Conservation (phyloP, 1,140 invertebrate species). For the Hyposmocoma kahamanoa region DNA sequence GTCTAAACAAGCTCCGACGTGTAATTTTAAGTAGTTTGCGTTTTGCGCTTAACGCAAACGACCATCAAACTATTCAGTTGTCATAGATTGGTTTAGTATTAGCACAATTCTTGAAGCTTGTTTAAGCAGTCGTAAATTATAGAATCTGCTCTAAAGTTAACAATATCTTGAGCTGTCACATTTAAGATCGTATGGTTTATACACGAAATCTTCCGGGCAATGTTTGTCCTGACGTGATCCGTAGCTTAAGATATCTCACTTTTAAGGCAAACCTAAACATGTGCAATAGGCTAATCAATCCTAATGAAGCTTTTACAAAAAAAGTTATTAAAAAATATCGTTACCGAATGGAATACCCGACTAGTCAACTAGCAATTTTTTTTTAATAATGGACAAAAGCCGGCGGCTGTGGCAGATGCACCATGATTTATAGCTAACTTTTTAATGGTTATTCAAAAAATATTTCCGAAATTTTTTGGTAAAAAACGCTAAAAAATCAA, state of each 20-base stretch:
- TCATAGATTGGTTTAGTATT: not conserved
- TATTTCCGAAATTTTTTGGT: slow-evolving; percentile 30
- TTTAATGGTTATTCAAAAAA: slow-evolving; percentile 43
- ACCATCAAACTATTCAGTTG: not conserved
- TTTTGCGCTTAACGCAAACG: no score
- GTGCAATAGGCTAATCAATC: slow-evolving; percentile 8
- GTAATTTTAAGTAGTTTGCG: slow-evolving; percentile 29
- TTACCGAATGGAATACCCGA: slow-evolving; percentile 16
- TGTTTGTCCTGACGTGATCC: no score
- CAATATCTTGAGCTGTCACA: no score
- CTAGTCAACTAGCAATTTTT: slow-evolving; percentile 22
- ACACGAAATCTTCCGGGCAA: no score
- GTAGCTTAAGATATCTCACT: no score
- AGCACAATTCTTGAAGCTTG: no score
- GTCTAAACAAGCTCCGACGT: slow-evolving; percentile 12
- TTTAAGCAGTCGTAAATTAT: not conserved
- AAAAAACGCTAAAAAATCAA: slow-evolving; percentile 37
- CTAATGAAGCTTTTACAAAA: not conserved
- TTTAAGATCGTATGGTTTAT: no score
- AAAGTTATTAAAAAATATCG: not conserved
- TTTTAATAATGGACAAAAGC: slow-evolving; percentile 20
- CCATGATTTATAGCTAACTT: slow-evolving; percentile 34
- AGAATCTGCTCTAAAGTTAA: not conserved
- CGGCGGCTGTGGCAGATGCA: slow-evolving; percentile 26
- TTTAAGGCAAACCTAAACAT: no score